A percentile compares a stretch with the other conserved stretches of the same genome.
phyloP scores from a whole-genome alignment of 2,797 vertebrate genomes.

The Necrosyrtes monachus region DNA sequence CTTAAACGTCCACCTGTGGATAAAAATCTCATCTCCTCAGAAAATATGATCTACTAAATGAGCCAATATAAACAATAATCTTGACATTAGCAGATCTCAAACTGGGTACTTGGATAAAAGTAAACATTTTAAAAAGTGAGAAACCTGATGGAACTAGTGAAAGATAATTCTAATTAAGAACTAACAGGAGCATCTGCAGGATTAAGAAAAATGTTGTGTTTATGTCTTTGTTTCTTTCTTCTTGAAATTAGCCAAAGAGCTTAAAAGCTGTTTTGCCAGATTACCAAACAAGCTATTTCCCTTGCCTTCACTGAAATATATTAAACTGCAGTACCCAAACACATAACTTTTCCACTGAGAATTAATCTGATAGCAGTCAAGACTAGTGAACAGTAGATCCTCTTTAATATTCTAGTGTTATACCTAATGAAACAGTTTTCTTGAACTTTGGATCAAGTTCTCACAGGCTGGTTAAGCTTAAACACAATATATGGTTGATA shows the following conservation, averaged over 20 bases:
- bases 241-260: background rate
- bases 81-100: background rate
- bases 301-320: background rate
- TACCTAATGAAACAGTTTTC: rapidly evolving
- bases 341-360: background rate
- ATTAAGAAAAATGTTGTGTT: background rate
- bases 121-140: background rate
- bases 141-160: background rate
- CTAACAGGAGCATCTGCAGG: background rate
- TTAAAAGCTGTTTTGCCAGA: background rate
- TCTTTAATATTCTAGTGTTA: background rate
- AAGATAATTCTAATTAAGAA: background rate
- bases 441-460: background rate
- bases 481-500: background rate
- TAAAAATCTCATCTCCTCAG: background rate
- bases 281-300: background rate
- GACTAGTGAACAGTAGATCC: background rate
- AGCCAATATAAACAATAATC: background rate
- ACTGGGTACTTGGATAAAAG: background rate
- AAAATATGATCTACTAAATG: background rate
- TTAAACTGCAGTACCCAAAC: background rate
- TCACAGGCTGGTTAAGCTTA: background rate
- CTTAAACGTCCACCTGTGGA: background rate
- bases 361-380: background rate
- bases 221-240: background rate